phyloP scores from a whole-genome alignment of 2,888 invertebrate genomes.

The Dryocosmus kuriphilus region DNA sequence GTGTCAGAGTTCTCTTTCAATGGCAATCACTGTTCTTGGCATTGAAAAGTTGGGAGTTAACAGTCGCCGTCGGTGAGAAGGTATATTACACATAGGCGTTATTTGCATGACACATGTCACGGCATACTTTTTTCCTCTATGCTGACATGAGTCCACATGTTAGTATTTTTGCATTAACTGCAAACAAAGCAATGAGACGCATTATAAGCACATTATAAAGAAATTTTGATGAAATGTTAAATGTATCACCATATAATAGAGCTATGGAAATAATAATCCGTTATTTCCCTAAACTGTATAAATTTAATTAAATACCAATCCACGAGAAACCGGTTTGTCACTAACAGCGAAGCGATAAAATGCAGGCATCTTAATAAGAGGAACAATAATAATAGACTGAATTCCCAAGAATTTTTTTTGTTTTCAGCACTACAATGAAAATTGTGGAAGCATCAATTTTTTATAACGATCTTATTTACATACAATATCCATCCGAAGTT shows the following conservation, averaged over 20 bases:
- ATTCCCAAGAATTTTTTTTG: neutral
- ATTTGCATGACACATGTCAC: conserved; percentile 28
- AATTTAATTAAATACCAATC: neutral
- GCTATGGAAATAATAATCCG: too few species aligned
- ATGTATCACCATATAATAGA: neutral
- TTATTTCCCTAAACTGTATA: too few species aligned
- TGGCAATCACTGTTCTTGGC: conserved; percentile 29
- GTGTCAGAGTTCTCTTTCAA: conserved; percentile 26
- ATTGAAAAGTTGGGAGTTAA: conserved; percentile 16
- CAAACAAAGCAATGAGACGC: neutral
- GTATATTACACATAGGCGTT: conserved; percentile 3
- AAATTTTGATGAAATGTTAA: neutral
- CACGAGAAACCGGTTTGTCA: neutral
- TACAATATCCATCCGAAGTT: neutral
- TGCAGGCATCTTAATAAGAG: conserved; percentile 16
- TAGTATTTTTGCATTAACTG: neutral
- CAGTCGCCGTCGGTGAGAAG: neutral
- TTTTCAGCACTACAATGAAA: conserved; percentile 29
- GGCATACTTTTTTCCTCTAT: neutral
- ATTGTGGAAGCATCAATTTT: conserved; percentile 4
- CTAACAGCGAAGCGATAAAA: conserved; percentile 13
- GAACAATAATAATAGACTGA: conserved; percentile 19
- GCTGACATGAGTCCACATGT: conserved; percentile 10
- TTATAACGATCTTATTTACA: conserved; percentile 5
- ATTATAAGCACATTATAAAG: neutral